Evolutionary conservation across 1,140 invertebrate genomes (phyloP).

Genomic region (Eulimnadia texana): DNA sequence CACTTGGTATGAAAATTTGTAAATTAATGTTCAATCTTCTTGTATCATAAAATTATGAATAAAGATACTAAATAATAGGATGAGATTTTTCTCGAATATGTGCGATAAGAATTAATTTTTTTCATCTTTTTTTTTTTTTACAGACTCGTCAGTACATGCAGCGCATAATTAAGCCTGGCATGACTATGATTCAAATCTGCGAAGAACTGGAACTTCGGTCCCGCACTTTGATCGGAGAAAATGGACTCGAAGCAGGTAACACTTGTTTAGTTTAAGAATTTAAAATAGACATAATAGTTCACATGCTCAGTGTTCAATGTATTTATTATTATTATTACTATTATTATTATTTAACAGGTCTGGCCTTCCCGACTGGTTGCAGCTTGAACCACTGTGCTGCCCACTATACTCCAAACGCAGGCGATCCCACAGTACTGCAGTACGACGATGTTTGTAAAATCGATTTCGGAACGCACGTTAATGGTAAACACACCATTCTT

Average conservation of each 20-base stretch:
- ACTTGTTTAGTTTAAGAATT: no score
- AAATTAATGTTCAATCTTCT: no score
- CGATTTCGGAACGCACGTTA: constrained; percentile 98
- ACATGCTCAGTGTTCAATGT: no score
- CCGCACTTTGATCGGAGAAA: constrained; percentile 81
- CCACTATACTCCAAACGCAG: constrained; percentile 98
- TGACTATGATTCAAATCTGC: constrained; percentile 98
- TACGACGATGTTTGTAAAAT: constrained; percentile 99
- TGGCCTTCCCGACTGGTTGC: constrained; percentile 98
- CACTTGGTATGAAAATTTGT: no score
- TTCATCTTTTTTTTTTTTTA: constrained; percentile 21
- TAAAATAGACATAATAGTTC: no score
- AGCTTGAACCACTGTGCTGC: constrained; percentile 97
- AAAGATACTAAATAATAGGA: no score
- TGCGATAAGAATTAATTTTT: no score
- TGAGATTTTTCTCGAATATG: no score
- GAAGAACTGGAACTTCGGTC: constrained; percentile 89
- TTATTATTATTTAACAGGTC: constrained; percentile 96
- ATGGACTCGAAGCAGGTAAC: constrained; percentile 87
- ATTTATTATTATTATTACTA: no score
- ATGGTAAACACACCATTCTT: constrained; percentile 42
- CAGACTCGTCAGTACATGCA: constrained; percentile 81
- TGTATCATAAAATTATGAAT: no score
- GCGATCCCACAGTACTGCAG: constrained; percentile 83
- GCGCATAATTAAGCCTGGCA: constrained; percentile 87